phyloP scores from a whole-genome alignment of 2,888 invertebrate genomes.

The Trilocha varians region DNA sequence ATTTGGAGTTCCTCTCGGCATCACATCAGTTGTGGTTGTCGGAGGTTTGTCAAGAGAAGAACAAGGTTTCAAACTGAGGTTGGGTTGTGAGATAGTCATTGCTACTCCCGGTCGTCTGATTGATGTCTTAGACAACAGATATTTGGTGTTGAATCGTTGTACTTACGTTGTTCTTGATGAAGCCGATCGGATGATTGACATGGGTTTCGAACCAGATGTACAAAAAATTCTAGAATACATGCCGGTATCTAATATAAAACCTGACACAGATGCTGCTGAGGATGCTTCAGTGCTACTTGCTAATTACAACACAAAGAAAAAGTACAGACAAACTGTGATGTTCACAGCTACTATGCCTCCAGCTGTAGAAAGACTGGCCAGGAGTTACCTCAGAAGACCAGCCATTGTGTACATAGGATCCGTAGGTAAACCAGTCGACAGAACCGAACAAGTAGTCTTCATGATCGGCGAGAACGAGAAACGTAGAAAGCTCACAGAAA shows the following conservation, averaged over 20 bases:
- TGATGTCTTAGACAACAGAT: conserved; percentile 98
- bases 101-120: conserved; percentile 99
- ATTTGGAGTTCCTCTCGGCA: conserved; percentile 94
- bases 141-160: conserved; percentile 96
- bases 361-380: conserved; percentile 95
- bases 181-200: conserved; percentile 99
- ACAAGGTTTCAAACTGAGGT: conserved; percentile 95
- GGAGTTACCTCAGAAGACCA: conserved; percentile 94
- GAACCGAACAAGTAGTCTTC: conserved; percentile 97
- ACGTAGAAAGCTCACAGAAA: conserved; percentile 95
- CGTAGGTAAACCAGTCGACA: conserved; percentile 96
- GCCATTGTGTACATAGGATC: conserved; percentile 98
- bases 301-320: conserved; percentile 96
- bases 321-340: conserved; percentile 99
- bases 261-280: conserved; percentile 98
- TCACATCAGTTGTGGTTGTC: conserved; percentile 97
- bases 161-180: conserved; percentile 97
- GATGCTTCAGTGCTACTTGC: conserved; percentile 91
- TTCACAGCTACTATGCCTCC: conserved; percentile 99
- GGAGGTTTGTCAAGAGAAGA: conserved; percentile 98
- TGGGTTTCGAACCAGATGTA: conserved; percentile 99
- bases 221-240: conserved; percentile 98
- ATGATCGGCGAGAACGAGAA: conserved; percentile 97
- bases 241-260: conserved; percentile 98
- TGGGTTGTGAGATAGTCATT: conserved; percentile 99